Evolutionary conservation across 2,888 invertebrate species (phyloP).

Genomic region (Enoplolaimus lenunculus): DNA sequence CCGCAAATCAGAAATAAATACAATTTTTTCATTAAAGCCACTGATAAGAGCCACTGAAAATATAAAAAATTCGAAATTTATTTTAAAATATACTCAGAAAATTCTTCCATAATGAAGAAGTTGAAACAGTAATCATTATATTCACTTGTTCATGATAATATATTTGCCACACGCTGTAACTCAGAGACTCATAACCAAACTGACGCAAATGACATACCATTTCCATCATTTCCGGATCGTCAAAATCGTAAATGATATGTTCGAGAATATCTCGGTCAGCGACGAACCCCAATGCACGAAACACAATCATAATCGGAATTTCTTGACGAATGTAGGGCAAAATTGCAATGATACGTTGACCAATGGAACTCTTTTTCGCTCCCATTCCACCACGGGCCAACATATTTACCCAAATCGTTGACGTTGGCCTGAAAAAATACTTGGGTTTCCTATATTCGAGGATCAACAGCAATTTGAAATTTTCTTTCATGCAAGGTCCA

Average conservation of each 20-base stretch:
- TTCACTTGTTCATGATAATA: too few relatives aligned
- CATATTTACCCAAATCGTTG: constrained; percentile 98
- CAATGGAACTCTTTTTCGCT: constrained; percentile 62
- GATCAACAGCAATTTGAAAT: too few relatives aligned
- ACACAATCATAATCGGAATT: constrained; percentile 99
- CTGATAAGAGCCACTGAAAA: too few relatives aligned
- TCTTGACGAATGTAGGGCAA: constrained; percentile 97
- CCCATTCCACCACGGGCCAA: constrained; percentile 83
- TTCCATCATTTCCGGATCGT: constrained; percentile 99
- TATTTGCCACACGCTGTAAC: too few relatives aligned
- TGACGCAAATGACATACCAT: constrained; percentile 63
- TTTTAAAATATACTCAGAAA: too few relatives aligned
- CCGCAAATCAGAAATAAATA: constrained; percentile 18
- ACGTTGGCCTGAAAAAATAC: constrained; percentile 65
- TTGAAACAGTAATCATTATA: too few relatives aligned
- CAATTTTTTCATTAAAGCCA: too few relatives aligned
- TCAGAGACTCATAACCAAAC: too few relatives aligned
- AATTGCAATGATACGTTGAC: constrained; percentile 91
- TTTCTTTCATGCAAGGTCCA: too few relatives aligned
- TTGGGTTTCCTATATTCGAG: too few relatives aligned
- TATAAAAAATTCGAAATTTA: too few relatives aligned
- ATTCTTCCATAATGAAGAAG: too few relatives aligned
- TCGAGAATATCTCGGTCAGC: constrained; percentile 97
- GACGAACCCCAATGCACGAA: constrained; percentile 95
- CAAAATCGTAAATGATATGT: constrained; percentile 98